phyloP scores from a whole-genome alignment of 1,140 invertebrate species.

The Caenorhabditis inopinata region DNA sequence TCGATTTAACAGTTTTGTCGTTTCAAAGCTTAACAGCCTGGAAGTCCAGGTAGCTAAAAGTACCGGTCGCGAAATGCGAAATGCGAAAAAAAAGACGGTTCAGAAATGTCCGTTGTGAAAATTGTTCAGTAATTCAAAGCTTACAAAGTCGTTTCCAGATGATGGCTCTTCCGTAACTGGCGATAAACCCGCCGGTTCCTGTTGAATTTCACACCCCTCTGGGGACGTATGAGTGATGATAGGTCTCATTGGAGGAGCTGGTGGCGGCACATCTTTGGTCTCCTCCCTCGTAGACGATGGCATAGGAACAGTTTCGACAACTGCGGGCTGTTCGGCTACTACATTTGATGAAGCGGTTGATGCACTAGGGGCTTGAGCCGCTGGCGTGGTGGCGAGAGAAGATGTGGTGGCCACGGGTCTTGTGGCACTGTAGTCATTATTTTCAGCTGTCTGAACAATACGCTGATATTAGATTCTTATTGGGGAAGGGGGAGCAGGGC shows the following conservation, averaged over 20 bases:
- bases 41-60: too few species aligned
- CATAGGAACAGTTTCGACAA: background rate
- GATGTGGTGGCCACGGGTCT: slow-evolving; percentile 6
- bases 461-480: background rate
- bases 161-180: slow-evolving; percentile 31
- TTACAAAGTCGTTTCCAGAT: slow-evolving; percentile 10
- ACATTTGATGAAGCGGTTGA: background rate
- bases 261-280: slow-evolving; percentile 27
- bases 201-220: slow-evolving; percentile 14
- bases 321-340: background rate
- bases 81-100: too few species aligned
- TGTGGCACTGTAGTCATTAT: background rate
- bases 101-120: too few species aligned
- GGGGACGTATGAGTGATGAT: slow-evolving; percentile 32
- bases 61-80: too few species aligned
- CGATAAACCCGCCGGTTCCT: slow-evolving; percentile 27
- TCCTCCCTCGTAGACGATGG: background rate
- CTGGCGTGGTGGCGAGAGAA: background rate
- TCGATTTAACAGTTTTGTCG: too few species aligned
- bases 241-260: slow-evolving; percentile 41
- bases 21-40: too few species aligned
- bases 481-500: background rate
- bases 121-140: too few species aligned
- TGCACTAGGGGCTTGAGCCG: background rate
- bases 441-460: slow-evolving; percentile 6